Evolutionary conservation across 2,113 vertebrate species (phyloP).

Genomic region (Psophia crepitans): DNA sequence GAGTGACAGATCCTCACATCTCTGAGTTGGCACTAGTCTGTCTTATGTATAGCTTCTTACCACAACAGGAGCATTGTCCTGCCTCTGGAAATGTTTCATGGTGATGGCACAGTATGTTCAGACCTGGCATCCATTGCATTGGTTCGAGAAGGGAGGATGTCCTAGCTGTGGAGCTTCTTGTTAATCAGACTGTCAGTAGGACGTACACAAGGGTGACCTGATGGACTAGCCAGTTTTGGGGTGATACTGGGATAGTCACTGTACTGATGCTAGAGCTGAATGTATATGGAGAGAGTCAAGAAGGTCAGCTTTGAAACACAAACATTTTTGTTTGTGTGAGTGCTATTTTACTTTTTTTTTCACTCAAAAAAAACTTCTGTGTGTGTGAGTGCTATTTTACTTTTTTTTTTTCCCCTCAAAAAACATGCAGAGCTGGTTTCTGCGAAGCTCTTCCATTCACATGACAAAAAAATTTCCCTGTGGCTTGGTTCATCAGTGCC

Average conservation of each 20-base stretch:
- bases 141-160: background rate
- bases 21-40: background rate
- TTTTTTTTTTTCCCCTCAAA: rapidly evolving
- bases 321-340: background rate
- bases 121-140: background rate
- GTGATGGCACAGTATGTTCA: background rate
- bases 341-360: background rate
- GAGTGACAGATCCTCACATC: background rate
- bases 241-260: background rate
- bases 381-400: background rate
- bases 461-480: background rate
- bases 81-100: background rate
- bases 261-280: background rate
- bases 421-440: background rate
- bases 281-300: background rate
- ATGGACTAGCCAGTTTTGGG: background rate
- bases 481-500: background rate
- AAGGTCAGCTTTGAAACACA: background rate
- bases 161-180: background rate
- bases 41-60: background rate
- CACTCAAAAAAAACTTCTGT: too few relatives aligned
- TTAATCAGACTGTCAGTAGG: background rate
- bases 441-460: background rate
- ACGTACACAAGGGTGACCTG: background rate
- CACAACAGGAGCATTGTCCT: background rate